phyloP scores from a whole-genome alignment of 1,140 invertebrate species.

The Nasonia longicornis region DNA sequence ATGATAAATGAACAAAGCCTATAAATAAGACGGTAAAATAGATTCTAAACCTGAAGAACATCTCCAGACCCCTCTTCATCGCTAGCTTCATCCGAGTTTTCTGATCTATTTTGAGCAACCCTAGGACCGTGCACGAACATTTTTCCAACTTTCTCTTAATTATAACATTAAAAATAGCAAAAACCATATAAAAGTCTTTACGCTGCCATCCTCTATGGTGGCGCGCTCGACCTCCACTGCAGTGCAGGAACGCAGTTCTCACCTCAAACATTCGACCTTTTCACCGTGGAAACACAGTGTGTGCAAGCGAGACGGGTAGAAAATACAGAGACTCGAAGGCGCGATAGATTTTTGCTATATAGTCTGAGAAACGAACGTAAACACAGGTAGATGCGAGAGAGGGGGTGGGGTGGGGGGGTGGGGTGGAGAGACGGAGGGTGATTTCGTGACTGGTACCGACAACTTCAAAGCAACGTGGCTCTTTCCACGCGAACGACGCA shows the following conservation, averaged over 20 bases:
- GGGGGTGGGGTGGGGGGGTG: too few species aligned
- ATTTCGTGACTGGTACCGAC: conserved; percentile 38
- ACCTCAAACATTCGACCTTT: not conserved
- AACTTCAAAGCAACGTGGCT: not conserved
- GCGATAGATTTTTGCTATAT: not conserved
- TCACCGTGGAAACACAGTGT: not conserved
- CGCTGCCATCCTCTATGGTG: not conserved
- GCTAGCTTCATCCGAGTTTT: conserved; percentile 59
- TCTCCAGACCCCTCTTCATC: conserved; percentile 62
- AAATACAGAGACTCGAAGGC: not conserved
- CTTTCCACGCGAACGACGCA: not conserved
- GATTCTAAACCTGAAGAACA: conserved; percentile 59
- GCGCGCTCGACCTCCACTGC: not conserved
- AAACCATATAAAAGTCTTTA: not conserved
- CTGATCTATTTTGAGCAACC: conserved; percentile 54
- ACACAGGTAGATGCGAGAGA: not conserved
- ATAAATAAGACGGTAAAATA: not conserved
- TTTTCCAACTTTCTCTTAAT: not conserved
- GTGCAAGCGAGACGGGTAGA: not conserved
- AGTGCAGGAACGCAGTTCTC: not conserved
- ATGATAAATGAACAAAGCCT: not conserved
- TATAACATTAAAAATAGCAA: not conserved
- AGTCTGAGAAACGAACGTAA: not conserved
- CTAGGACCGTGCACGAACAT: conserved; percentile 66
- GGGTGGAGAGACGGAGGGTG: not conserved